Evolutionary conservation across 2,888 invertebrate species (phyloP).

Genomic region (Lordiphosa fenestrarum): DNA sequence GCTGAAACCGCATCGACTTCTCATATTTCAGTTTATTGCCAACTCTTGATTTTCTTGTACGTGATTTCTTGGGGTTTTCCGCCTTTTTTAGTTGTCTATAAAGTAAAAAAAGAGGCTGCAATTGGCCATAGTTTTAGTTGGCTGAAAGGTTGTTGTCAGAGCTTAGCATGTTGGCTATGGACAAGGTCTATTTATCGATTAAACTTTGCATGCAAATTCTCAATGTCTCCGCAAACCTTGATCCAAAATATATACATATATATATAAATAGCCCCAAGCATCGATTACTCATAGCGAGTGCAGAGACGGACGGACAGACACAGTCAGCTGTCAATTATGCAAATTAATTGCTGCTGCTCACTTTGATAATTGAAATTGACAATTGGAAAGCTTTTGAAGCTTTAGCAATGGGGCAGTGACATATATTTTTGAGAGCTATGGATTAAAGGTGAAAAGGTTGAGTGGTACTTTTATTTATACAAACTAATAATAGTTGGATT

Average conservation of each 20-base stretch:
- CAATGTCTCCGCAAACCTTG: conserved; percentile 65
- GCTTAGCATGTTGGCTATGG: conserved; percentile 28
- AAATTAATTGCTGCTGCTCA: conserved; percentile 40
- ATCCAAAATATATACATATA: conserved; percentile 44
- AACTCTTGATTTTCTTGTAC: conserved; percentile 45
- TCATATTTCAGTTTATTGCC: conserved; percentile 45
- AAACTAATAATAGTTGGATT: too few relatives aligned
- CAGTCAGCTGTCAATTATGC: conserved; percentile 43
- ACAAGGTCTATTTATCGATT: conserved; percentile 45
- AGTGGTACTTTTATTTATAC: too few relatives aligned
- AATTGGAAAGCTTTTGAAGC: conserved; percentile 17
- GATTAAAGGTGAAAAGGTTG: too few relatives aligned
- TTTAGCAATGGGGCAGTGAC: too few relatives aligned
- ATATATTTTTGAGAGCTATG: too few relatives aligned
- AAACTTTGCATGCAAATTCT: conserved; percentile 65
- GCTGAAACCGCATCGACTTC: conserved; percentile 56
- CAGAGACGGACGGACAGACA: conserved; percentile 21
- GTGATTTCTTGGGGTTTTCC: conserved; percentile 56
- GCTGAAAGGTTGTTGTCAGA: conserved; percentile 10
- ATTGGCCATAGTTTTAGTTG: background rate
- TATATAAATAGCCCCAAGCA: conserved; percentile 10
- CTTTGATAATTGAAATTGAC: conserved; percentile 37
- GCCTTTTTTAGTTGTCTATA: conserved; percentile 30
- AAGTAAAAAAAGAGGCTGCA: conserved; percentile 23
- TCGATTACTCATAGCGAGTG: conserved; percentile 27